Base-by-base conservation (phyloP, 2,113 vertebrate genomes). In the Hippocampus guttulatus region DNA sequence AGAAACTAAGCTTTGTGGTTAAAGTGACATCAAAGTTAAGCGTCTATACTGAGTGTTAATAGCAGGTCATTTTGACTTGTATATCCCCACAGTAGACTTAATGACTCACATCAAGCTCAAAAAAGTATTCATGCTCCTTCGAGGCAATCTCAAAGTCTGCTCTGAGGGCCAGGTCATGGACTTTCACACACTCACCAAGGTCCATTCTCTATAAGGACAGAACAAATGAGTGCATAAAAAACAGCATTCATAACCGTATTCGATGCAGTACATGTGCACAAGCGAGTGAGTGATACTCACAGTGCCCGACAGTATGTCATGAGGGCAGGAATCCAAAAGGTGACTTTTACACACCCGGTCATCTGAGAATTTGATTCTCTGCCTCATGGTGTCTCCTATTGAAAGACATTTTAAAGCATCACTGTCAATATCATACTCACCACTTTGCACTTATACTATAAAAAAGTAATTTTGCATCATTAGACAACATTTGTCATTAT, bases 341-440 rank as follows among this genome's bases (percentile, higher is more conserved):
- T 99, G 97, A 88, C 97, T 98, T 93, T 99, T 99, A 90, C 97
- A 99, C 62, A 99, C 97, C 88, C 95, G 92, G 74, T 99, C 97
- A 85, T 99, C 97, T 67, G 94, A 93, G 88, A 99, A 99, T 88
- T 99, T 99, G 88, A 99, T 98, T 87, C 97, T 92, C 75, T 99
- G 97, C 45, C 97, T 93, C 91, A 97, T 99, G 8, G 93, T 90
- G 81, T 99, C 97, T 63, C 97, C 97, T 99, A 89, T 62, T 90
- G 92, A 83, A 85, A 89, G 0, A 75, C 20, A 49, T 1, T 15
- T 16, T 18, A 15, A 16, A 16, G 15, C 43, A 45, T 45, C 38
- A 11, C 20, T n/a, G 38, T 12, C 40, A 5, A 10, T 27, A 61
- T 30, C 33, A 33, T 18, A 61, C 27, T 20, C 58, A 60, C 54